A percentile compares a stretch with the other conserved stretches of the same genome.
Conservation (phyloP, 2,888 invertebrate genomes). For the Shargacucullia verbasci region DNA sequence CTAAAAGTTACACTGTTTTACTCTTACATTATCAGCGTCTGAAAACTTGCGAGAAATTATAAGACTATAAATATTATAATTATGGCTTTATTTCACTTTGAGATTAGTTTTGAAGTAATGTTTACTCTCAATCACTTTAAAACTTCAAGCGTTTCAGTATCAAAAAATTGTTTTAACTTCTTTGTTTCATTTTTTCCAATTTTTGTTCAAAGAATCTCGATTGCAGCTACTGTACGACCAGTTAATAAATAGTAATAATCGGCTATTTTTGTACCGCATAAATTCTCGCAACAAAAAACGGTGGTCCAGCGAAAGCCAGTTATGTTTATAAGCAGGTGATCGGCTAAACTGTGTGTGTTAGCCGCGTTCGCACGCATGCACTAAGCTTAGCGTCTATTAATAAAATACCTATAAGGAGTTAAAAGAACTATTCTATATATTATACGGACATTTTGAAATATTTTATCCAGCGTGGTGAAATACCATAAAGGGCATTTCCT, state of each 20-base stretch:
- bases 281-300: slow-evolving; percentile 50
- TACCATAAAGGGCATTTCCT: slow-evolving; percentile 69
- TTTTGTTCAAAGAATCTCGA: slow-evolving; percentile 44
- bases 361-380: slow-evolving; percentile 33
- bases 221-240: slow-evolving; percentile 39
- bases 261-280: slow-evolving; percentile 51
- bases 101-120: too few relatives aligned
- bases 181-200: slow-evolving; percentile 47
- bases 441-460: slow-evolving; percentile 59
- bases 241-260: slow-evolving; percentile 52
- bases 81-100: too few relatives aligned
- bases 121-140: too few relatives aligned
- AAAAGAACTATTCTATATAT: slow-evolving; percentile 55
- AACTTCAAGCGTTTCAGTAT: slow-evolving; percentile 14
- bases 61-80: too few relatives aligned
- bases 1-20: too few relatives aligned
- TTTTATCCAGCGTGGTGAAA: slow-evolving; percentile 68
- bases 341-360: slow-evolving; percentile 31
- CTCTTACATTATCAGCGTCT: too few relatives aligned
- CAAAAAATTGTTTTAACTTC: slow-evolving; percentile 9
- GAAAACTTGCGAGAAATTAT: too few relatives aligned
- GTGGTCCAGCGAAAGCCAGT: slow-evolving; percentile 39
- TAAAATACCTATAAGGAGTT: slow-evolving; percentile 52
- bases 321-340: slow-evolving; percentile 54
- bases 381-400: slow-evolving; percentile 51